Evolutionary conservation across 1,140 invertebrate genomes (phyloP).

Genomic region (Holcopasites calliopsidis): DNA sequence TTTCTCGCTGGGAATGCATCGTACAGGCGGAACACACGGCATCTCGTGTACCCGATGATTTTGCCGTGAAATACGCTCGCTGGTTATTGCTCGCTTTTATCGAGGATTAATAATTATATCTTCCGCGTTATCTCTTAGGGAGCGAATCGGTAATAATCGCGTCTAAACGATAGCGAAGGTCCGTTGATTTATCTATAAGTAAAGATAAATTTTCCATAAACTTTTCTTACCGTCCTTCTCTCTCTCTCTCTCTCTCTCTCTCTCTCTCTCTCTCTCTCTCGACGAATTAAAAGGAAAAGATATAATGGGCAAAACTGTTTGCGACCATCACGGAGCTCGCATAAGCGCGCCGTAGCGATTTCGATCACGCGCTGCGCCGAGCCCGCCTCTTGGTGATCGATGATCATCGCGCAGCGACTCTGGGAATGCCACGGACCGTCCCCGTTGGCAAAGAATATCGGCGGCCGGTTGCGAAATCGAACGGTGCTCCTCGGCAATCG

Average conservation of each 20-base stretch:
- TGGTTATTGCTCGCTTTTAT: slow-evolving; percentile 32
- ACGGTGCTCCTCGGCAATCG: slow-evolving; percentile 64
- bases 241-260: neutral
- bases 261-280: neutral
- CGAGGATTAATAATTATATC: slow-evolving; percentile 6
- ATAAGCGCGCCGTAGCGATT: slow-evolving; percentile 54
- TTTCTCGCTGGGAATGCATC: slow-evolving; percentile 46
- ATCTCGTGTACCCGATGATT: slow-evolving; percentile 28
- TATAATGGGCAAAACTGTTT: neutral
- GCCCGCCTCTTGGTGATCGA: slow-evolving; percentile 53
- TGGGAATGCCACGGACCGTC: slow-evolving; percentile 43
- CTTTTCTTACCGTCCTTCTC: neutral
- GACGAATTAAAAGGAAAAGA: neutral
- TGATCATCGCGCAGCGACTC: slow-evolving; percentile 51
- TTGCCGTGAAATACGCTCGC: slow-evolving; percentile 38
- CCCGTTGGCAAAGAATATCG: slow-evolving; percentile 71
- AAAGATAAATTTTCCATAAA: slow-evolving; percentile 9
- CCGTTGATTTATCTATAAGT: slow-evolving; percentile 16
- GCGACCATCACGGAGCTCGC: slow-evolving; percentile 9
- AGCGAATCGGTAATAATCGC: slow-evolving; percentile 5
- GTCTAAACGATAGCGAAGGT: neutral
- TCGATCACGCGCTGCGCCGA: slow-evolving; percentile 47
- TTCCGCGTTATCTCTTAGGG: slow-evolving; percentile 9
- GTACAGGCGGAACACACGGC: slow-evolving; percentile 7
- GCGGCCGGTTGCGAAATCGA: slow-evolving; percentile 51